These are phyloP conservation scores for Terebella lapidaria DNA, from an alignment of 2,888 invertebrate species.

Conservation along the genomic window DNA sequence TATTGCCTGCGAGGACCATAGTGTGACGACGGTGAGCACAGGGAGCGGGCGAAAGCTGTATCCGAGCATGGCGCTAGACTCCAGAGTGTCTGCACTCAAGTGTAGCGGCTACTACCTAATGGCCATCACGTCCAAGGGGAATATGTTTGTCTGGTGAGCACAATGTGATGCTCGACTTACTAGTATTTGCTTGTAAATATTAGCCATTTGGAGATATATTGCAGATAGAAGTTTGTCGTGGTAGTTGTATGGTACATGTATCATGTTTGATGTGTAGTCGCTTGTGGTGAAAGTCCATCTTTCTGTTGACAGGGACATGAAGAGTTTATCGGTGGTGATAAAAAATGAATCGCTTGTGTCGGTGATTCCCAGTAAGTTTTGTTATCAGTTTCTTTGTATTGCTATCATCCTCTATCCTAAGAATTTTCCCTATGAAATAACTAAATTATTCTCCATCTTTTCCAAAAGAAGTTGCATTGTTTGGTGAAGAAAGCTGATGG, in stretches of 20 bases:
- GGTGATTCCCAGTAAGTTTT: constrained; percentile 39
- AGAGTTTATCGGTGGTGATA: constrained; percentile 58
- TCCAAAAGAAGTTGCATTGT: no score
- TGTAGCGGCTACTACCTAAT: constrained; percentile 57
- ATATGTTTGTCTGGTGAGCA: constrained; percentile 45
- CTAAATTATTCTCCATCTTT: no score
- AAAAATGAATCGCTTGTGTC: constrained; percentile 62
- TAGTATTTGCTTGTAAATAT: not conserved
- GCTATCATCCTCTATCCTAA: no score
- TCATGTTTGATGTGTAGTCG: not conserved
- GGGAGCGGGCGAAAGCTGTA: constrained; percentile 54
- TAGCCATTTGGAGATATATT: not conserved
- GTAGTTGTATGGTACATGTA: not conserved
- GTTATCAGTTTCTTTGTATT: no score
- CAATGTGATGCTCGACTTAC: not conserved
- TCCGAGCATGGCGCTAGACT: constrained; percentile 60
- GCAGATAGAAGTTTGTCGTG: not conserved
- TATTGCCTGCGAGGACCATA: constrained; percentile 66
- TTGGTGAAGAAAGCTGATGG: no score
- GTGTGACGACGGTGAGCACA: constrained; percentile 63
- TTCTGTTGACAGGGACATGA: not conserved
- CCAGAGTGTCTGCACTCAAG: constrained; percentile 61
- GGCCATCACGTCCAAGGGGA: constrained; percentile 59
- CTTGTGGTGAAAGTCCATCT: no score
- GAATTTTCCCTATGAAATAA: no score